A percentile compares a stretch with the other conserved stretches of the same genome.
Evolutionary conservation across 2,113 vertebrate genomes (phyloP).

Genomic region (Datnioides undecimradiatus): DNA sequence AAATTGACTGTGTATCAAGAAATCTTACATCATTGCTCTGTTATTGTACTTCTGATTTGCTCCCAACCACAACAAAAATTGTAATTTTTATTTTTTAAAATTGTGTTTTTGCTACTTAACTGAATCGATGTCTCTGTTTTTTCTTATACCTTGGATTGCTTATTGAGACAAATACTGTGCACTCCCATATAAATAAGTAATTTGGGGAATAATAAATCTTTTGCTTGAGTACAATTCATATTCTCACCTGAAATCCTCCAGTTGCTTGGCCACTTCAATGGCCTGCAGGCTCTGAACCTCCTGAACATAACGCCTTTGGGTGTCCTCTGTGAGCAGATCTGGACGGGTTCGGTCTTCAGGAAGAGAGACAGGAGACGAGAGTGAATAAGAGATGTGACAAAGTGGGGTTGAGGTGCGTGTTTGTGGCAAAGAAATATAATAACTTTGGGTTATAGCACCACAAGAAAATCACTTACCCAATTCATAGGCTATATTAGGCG

Average conservation of each 20-base stretch:
- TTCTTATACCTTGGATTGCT: not conserved
- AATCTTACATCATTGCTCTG: not conserved
- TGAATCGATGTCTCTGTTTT: not conserved
- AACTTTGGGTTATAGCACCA: not conserved
- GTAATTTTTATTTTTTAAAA: not conserved
- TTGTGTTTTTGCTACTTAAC: not conserved
- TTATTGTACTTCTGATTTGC: not conserved
- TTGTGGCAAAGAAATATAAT: not conserved
- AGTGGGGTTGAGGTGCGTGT: not conserved
- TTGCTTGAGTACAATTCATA: not conserved
- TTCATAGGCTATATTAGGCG: constrained; percentile 30
- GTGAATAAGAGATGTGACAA: not conserved
- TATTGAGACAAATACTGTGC: not conserved
- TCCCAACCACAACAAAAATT: not conserved
- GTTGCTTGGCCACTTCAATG: constrained; percentile 82
- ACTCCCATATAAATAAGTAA: not conserved
- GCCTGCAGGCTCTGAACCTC: constrained; percentile 83
- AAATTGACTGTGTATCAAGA: not conserved
- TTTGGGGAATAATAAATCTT: not conserved
- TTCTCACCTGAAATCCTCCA: constrained; percentile 89
- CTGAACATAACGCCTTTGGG: constrained; percentile 77
- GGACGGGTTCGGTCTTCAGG: constrained; percentile 86
- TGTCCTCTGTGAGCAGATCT: constrained; percentile 87
- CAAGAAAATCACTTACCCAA: constrained; percentile 68
- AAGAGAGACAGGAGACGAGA: not conserved